Conservation (phyloP, 2,797 vertebrate genomes). For the Sitta carolinensis region DNA sequence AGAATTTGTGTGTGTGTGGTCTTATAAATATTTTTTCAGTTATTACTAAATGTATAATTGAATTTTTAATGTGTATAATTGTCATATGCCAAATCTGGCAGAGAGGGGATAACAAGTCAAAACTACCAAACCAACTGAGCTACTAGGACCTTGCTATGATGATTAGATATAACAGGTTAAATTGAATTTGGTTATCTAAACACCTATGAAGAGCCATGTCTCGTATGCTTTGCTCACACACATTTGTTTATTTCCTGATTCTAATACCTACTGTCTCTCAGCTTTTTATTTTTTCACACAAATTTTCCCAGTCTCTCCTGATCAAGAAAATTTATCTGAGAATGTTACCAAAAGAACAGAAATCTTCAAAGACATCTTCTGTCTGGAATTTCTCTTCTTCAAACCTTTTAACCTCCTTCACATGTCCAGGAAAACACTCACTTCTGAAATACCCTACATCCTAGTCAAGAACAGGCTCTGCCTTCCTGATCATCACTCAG, state of each 20-base stretch:
- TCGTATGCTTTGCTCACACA: background rate
- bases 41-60: background rate
- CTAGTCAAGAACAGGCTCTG: background rate
- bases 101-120: background rate
- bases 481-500: background rate
- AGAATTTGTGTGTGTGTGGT: background rate
- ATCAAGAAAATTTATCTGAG: background rate
- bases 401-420: background rate
- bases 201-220: accelerated
- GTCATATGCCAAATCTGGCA: background rate
- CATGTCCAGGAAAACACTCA: background rate
- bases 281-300: background rate
- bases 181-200: background rate
- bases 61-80: background rate
- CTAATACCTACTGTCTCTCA: background rate
- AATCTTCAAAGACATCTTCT: background rate
- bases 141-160: background rate
- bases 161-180: background rate
- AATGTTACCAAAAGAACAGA: background rate
- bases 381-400: background rate
- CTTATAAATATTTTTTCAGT: background rate
- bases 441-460: background rate
- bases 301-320: background rate
- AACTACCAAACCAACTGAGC: background rate
- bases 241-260: background rate